phyloP scores from a whole-genome alignment of 92 coral and sea anemone species.

The Phymanthus crucifer region DNA sequence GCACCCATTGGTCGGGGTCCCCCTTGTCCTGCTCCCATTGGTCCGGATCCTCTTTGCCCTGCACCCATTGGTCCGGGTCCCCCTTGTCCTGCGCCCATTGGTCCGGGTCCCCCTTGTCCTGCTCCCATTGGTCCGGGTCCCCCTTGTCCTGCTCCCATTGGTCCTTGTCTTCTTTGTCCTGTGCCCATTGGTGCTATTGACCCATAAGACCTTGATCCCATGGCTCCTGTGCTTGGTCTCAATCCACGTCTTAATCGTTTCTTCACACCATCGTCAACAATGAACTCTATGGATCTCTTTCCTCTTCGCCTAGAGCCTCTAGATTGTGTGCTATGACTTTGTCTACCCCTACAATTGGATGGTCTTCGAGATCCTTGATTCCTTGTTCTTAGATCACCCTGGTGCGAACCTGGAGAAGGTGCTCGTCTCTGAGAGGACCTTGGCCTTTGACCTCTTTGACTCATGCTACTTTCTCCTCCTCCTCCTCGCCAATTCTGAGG shows the following conservation, averaged over 20 bases:
- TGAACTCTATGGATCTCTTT: background rate
- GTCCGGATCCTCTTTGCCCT: background rate
- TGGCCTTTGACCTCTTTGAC: conserved; percentile 12
- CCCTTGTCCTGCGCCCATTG: background rate
- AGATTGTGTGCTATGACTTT: background rate
- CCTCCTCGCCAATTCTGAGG: background rate
- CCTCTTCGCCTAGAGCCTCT: background rate
- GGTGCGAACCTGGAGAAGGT: background rate
- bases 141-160: too few species aligned
- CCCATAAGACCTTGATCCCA: too few species aligned
- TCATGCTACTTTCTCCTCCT: background rate
- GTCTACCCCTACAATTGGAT: background rate
- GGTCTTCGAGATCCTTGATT: background rate
- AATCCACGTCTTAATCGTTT: background rate
- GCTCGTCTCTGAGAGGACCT: background rate
- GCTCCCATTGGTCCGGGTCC: too few species aligned
- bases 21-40: background rate
- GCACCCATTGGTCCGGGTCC: background rate
- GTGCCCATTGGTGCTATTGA: too few species aligned
- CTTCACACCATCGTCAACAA: background rate
- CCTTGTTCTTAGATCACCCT: background rate
- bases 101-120: too few species aligned
- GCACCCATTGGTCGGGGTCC: background rate
- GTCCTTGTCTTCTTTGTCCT: too few species aligned
- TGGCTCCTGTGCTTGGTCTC: too few species aligned